Evolutionary conservation across 2,797 vertebrate genomes (phyloP).

Genomic region (Petrocephalus sullivani): DNA sequence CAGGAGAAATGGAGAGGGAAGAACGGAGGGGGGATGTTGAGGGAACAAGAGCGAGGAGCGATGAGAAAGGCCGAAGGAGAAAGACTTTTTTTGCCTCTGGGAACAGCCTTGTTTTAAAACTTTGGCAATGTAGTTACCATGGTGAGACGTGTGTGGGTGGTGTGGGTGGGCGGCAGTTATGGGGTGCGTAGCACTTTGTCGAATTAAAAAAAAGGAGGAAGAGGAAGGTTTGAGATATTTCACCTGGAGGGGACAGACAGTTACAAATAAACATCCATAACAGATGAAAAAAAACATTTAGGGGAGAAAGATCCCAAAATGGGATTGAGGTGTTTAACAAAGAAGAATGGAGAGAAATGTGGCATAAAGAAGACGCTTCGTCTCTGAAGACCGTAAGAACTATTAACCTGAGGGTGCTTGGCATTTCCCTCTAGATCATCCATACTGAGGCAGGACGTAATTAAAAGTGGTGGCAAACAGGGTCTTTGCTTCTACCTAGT

Average conservation of each 20-base stretch:
- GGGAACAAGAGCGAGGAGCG: background rate
- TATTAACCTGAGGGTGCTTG: background rate
- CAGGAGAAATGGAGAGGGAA: background rate
- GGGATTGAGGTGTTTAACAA: constrained; percentile 19
- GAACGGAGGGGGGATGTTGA: background rate
- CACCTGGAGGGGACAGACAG: constrained; percentile 19
- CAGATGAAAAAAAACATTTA: constrained; percentile 13
- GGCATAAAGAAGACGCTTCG: background rate
- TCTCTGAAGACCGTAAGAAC: background rate
- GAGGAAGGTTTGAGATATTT: constrained; percentile 12
- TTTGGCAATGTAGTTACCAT: constrained; percentile 8
- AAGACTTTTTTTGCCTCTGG: background rate
- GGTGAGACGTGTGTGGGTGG: background rate
- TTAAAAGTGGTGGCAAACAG: background rate
- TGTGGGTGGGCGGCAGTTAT: background rate
- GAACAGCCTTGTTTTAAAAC: constrained; percentile 19
- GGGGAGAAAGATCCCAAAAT: constrained; percentile 18
- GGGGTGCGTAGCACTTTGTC: constrained; percentile 9
- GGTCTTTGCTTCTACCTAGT: constrained; percentile 37
- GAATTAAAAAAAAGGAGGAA: background rate
- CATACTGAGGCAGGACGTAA: background rate
- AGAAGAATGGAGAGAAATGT: background rate
- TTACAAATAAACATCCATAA: constrained; percentile 5
- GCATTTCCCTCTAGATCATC: background rate
- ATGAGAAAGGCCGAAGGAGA: background rate